Evolutionary conservation across 92 coral and sea anemone species (phyloP), one percentile per base, ranked within the genome.

Genomic region (Zoanthus solanderi): DNA sequence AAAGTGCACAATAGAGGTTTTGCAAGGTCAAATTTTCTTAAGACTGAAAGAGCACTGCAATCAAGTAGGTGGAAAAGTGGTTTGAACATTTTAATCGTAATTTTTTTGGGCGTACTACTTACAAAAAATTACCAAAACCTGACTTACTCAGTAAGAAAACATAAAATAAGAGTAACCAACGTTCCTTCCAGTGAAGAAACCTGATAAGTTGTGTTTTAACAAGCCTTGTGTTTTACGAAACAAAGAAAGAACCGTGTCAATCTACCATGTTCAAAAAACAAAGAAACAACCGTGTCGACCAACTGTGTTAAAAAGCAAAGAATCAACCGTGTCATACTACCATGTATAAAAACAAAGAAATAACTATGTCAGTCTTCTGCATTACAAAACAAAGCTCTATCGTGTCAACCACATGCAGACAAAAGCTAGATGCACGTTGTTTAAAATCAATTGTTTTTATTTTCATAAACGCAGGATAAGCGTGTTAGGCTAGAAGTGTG

Each of bases 381-480:
- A 12, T 52, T 52, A 52, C 73, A 68, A 68, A 68, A 5, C 73
- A 68, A 68, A 68, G 73, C 73, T 4, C 34, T 18, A 68, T 4
- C 73, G 73, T 68, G 73, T 68, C 29, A 42, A 9, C 73, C 73
- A 68, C 18, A 52, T 68, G n/a, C 73, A 68, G 29, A 68, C 73
- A 68, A 68, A 68, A 17, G 73, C 73, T 42, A 68, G 73, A 68
- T 18, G 73, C 73, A 68, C 73, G 73, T 68, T 68, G 34, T 68
- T 68, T 68, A 68, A 68, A 68, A 68, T 68, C 73, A 68, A 68
- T 68, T 4, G 73, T 68, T 68, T 68, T 68, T 68, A 68, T 68
- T 34, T 18, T 34, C 73, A 68, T 68, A 68, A 23, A 23, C 23
- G 23, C 23, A 23, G 23, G 23, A 23, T 23, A 23, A 23, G 23